phyloP scores from a whole-genome alignment of 2,113 vertebrate genomes.

The Naja naja region DNA sequence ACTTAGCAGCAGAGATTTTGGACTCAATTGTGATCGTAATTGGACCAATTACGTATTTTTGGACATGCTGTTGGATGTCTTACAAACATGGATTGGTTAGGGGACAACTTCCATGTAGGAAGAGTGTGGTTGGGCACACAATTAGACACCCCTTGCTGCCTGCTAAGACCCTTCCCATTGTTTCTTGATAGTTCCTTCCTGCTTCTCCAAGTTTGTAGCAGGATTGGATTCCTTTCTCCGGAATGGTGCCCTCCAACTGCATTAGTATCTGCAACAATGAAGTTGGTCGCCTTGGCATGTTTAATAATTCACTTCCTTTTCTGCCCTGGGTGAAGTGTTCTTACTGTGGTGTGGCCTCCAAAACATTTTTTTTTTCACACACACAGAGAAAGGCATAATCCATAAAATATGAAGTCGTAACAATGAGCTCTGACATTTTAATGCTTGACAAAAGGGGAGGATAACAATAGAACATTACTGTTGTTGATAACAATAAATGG shows the following conservation, averaged over 20 bases:
- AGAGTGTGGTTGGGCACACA: background rate
- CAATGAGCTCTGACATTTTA: slow-evolving; percentile 12
- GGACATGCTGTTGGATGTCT: background rate
- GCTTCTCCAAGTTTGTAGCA: slow-evolving; percentile 2
- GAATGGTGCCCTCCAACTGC: slow-evolving; percentile 2
- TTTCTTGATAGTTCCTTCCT: background rate
- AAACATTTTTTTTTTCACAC: background rate
- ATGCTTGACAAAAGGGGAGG: slow-evolving; percentile 4
- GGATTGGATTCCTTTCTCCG: slow-evolving; percentile 9
- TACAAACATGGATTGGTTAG: background rate
- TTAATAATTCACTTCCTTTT: slow-evolving; percentile 34
- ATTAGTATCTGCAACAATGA: slow-evolving; percentile 17
- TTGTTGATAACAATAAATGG: slow-evolving; percentile 8
- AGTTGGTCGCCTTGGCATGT: background rate
- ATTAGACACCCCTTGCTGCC: background rate
- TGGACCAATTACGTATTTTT: no score
- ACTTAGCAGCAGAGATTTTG: no score
- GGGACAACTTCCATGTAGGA: background rate
- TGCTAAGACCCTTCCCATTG: slow-evolving; percentile 2
- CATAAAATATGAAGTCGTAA: slow-evolving; percentile 20
- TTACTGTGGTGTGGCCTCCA: slow-evolving; percentile 10
- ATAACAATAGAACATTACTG: background rate
- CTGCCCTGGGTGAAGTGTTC: background rate
- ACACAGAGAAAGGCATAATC: slow-evolving; percentile 10
- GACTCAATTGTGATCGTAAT: no score